Evolutionary conservation across 2,113 vertebrate genomes (phyloP), one percentile per base, ranked within the genome.

Genomic region (Crotophaga sulcirostris): DNA sequence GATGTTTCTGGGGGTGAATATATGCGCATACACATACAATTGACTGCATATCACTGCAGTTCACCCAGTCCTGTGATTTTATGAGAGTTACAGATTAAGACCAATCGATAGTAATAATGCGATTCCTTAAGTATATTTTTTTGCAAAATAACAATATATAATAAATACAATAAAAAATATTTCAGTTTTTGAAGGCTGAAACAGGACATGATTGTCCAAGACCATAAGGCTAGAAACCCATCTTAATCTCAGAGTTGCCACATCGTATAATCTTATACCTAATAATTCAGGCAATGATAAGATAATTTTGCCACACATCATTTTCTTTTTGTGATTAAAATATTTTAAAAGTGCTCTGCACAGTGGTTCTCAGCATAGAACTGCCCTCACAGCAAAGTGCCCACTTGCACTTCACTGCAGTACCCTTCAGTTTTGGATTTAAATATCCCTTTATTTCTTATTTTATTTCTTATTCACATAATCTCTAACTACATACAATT

Each of bases 1-100:
- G 25, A 9, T 0, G 0, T 36, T 34, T 69, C 40, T 76, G 54
- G 76, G 75, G 10, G 11, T 28, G 13, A 29, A 47, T 47, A 26
- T 12, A 44, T n/a, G 9, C 26, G 33, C 5, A 54, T 3, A 14
- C 2, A 6, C 7, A 24, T 2, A 11, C 33, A 38, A 49, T 6
- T 36, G 16, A 34, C 25, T 34, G 13, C 10, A 16, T 4, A 64
- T 18, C 16, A 13, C 3, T 49, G 36, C 6, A 45, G 76, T 56
- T 92, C 13, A 86, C 16, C 4, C 2, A 1, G 16, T 12, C 21
- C 73, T 34, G n/a, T 13, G 31, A 45, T 76, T 76, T 82, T 68
- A 51, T 16, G 14, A 67, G 25, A 68, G 5, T 34, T 24, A 54
- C 19, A 84, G 45, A 66, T 40, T 70, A 85, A 85, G 87, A 59